These are phyloP conservation scores for Hyaena hyaena DNA, from an alignment of 2,113 vertebrate genomes.

Conservation along the genomic window DNA sequence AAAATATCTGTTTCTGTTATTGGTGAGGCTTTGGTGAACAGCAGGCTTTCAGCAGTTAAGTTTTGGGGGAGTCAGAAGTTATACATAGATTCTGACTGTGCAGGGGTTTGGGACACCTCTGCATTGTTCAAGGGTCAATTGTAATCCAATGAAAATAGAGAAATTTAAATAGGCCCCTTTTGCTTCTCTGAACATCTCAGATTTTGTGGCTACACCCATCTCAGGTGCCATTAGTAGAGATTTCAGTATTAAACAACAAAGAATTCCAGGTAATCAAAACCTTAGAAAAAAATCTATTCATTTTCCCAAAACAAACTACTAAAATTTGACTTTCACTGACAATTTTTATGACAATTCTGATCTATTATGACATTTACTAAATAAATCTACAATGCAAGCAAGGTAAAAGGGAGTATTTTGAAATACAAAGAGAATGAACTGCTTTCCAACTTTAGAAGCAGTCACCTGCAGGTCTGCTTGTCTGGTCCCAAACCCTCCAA, in stretches of 20 bases:
- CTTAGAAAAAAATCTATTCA: background rate
- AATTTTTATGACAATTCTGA: background rate
- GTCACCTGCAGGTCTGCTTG: background rate
- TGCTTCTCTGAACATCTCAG: background rate
- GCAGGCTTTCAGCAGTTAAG: background rate
- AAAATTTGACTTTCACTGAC: background rate
- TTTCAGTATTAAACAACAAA: conserved; percentile 29
- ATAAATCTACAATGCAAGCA: background rate
- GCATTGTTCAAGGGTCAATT: background rate
- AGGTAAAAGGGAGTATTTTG: background rate
- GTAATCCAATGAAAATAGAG: background rate
- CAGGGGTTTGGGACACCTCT: background rate
- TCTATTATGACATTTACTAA: background rate
- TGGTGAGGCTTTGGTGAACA: background rate
- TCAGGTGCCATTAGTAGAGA: background rate
- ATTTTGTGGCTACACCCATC: background rate
- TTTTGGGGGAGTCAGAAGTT: background rate
- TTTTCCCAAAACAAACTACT: conserved; percentile 14
- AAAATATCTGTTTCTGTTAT: background rate
- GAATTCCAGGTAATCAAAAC: conserved; percentile 5
- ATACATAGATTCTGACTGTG: background rate
- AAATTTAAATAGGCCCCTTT: conserved; percentile 4
- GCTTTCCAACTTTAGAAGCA: background rate
- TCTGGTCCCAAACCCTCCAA: background rate
- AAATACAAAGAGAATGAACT: background rate